These are phyloP conservation scores for Mimachlamys varia DNA, from an alignment of 2,888 invertebrate genomes.

Conservation along the genomic window DNA sequence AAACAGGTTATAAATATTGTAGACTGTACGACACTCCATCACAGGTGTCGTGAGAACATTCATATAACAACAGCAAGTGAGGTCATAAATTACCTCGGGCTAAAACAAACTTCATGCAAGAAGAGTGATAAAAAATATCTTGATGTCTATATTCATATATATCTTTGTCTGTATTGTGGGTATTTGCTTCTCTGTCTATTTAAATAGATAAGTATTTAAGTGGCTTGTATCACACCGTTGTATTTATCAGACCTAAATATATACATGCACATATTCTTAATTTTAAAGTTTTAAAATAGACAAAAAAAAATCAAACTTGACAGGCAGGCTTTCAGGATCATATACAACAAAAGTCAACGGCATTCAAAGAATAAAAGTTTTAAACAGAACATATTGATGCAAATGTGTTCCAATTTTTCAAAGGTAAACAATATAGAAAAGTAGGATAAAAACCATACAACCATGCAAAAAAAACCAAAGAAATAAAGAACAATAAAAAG, in stretches of 20 bases:
- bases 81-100: not conserved
- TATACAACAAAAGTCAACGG: not conserved
- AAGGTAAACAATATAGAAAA: not conserved
- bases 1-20: not conserved
- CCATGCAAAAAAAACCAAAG: not conserved
- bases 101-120: not conserved
- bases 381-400: not conserved
- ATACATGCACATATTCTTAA: too few relatives aligned
- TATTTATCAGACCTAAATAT: too few relatives aligned
- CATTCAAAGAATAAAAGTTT: not conserved
- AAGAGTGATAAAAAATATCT: not conserved
- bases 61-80: not conserved
- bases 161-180: too few relatives aligned
- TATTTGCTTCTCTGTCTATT: too few relatives aligned
- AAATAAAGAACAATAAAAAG: not conserved
- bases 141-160: too few relatives aligned
- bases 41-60: not conserved
- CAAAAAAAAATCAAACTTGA: not conserved
- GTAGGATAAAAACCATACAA: too few relatives aligned
- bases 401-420: not conserved
- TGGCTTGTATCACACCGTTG: too few relatives aligned
- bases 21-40: too few relatives aligned
- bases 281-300: too few relatives aligned
- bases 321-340: not conserved
- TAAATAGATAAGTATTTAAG: too few relatives aligned